Evolutionary conservation across 2,113 vertebrate genomes (phyloP).

Genomic region (Puffinus mauretanicus): DNA sequence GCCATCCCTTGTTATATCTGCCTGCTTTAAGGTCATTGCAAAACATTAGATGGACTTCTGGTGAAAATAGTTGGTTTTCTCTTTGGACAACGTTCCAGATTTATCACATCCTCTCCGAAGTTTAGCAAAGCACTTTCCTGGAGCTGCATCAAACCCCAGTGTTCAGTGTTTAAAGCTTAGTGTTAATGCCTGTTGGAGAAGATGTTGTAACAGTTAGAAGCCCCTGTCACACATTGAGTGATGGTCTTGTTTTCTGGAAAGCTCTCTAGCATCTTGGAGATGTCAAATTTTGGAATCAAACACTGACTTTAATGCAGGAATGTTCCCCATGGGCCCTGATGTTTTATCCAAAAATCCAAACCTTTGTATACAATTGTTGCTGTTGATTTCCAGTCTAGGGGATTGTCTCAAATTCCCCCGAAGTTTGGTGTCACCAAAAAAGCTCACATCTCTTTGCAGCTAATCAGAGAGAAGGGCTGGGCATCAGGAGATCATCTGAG

Average conservation of each 20-base stretch:
- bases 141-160: constrained; percentile 13
- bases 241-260: constrained; percentile 59
- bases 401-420: neutral
- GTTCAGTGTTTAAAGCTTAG: neutral
- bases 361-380: constrained; percentile 13
- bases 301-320: neutral
- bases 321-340: neutral
- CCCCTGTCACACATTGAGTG: constrained; percentile 40
- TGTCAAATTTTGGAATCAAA: constrained; percentile 41
- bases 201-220: constrained; percentile 39
- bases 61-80: constrained; percentile 33
- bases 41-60: constrained; percentile 15
- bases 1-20: constrained; percentile 25
- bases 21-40: neutral
- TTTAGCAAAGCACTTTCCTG: constrained; percentile 30
- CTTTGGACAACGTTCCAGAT: constrained; percentile 3
- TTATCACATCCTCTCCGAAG: constrained; percentile 13
- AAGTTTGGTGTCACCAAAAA: neutral
- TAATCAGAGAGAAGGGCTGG: neutral
- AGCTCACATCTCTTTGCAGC: neutral
- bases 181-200: constrained; percentile 22
- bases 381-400: neutral
- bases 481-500: neutral
- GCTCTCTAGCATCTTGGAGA: constrained; percentile 38
- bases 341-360: constrained; percentile 28